Conservation (phyloP, 2,888 invertebrate species). For the Napeogenes sylphis region DNA sequence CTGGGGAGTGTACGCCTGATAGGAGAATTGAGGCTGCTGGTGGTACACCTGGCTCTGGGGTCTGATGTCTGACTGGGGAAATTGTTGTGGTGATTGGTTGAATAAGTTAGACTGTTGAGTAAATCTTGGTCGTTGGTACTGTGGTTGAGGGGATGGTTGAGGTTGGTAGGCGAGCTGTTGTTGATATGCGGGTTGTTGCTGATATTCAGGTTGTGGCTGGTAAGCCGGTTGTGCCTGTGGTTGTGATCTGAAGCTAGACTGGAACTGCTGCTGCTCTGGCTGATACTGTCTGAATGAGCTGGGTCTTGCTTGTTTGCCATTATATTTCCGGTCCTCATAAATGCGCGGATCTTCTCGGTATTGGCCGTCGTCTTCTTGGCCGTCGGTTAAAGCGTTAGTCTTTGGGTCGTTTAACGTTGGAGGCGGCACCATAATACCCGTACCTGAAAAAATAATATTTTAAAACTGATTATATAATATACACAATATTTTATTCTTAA, state of each 20-base stretch:
- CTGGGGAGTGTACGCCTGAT: constrained; percentile 60
- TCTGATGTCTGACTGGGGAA: constrained; percentile 49
- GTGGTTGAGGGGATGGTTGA: constrained; percentile 40
- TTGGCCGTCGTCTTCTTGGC: constrained; percentile 89
- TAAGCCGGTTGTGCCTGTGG: constrained; percentile 35
- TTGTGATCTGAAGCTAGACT: constrained; percentile 37
- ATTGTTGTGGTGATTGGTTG: constrained; percentile 56
- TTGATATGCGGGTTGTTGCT: constrained; percentile 35
- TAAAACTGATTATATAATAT: constrained; percentile 29
- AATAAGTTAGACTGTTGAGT: constrained; percentile 47
- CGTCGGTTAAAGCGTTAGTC: constrained; percentile 74
- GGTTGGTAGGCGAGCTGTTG: constrained; percentile 30
- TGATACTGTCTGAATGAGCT: constrained; percentile 50
- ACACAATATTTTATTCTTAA: not conserved
- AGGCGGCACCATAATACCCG: constrained; percentile 88
- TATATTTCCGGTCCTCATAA: constrained; percentile 85
- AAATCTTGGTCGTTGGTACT: constrained; percentile 41
- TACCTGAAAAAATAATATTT: constrained; percentile 50
- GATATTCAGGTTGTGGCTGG: constrained; percentile 38
- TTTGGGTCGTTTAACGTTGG: constrained; percentile 80
- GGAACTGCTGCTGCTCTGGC: constrained; percentile 39
- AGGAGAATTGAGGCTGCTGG: constrained; percentile 65
- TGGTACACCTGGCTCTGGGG: constrained; percentile 67
- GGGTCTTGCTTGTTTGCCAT: constrained; percentile 51
- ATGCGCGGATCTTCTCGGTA: constrained; percentile 90